Percentiles rank a stretch among this genome's conserved stretches.
Conservation (phyloP, 35 echinoderm and acorn worm species). For the Heliocidaris erythrogramma region DNA sequence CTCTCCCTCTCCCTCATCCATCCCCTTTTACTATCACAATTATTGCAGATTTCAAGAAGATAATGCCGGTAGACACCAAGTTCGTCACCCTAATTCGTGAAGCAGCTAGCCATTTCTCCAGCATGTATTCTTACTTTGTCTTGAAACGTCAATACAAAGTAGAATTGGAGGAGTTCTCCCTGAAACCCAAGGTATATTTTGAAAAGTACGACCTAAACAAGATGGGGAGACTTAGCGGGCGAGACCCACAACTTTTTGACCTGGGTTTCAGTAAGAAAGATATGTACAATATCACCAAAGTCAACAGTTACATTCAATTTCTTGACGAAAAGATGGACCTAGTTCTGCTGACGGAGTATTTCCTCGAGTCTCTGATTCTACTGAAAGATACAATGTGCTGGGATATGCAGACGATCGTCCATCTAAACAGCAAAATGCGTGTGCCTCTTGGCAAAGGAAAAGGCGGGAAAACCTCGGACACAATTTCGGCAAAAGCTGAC, state of each 20-base stretch:
- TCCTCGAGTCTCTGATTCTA: slow-evolving; percentile 41
- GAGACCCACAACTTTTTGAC: slow-evolving; percentile 41
- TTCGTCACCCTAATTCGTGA: slow-evolving; percentile 46
- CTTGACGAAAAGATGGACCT: slow-evolving; percentile 43
- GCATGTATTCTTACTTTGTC: slow-evolving; percentile 32
- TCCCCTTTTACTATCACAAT: not conserved
- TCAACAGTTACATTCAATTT: slow-evolving; percentile 25
- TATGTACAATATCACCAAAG: not conserved
- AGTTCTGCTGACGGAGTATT: slow-evolving; percentile 47
- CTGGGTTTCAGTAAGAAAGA: slow-evolving; percentile 25
- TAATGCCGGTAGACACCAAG: slow-evolving; percentile 42
- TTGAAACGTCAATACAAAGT: not conserved
- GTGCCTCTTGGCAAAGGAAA: not conserved
- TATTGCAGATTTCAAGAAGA: slow-evolving; percentile 33
- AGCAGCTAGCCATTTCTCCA: slow-evolving; percentile 12
- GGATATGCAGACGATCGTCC: slow-evolving; percentile 30
- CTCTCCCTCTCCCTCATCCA: not conserved
- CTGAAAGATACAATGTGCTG: slow-evolving; percentile 48
- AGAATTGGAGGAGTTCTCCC: not conserved
- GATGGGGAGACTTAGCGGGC: not conserved
- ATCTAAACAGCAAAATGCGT: slow-evolving; percentile 1
- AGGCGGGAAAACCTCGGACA: not conserved
- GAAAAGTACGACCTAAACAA: not conserved
- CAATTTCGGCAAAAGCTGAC: slow-evolving; percentile 27
- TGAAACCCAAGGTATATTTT: slow-evolving; percentile 7